Evolutionary conservation across 30 jellyfish, hydroid and myxozoan genomes (phyloP).

Genomic region (Hydra vulgaris): DNA sequence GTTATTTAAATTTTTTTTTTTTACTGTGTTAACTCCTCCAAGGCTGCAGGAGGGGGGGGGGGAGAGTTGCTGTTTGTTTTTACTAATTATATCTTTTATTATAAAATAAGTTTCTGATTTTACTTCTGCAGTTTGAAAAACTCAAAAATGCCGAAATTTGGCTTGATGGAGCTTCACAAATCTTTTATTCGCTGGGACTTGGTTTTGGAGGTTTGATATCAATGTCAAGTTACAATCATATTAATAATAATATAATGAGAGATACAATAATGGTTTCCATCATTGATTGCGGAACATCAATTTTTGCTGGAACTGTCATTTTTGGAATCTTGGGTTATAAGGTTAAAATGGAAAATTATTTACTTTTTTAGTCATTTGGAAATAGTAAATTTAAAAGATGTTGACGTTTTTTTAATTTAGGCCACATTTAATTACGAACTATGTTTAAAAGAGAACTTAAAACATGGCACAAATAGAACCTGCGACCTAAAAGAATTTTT

Average conservation of each 20-base stretch:
- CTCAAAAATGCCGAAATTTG: conserved; percentile 67
- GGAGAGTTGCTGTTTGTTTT: no score
- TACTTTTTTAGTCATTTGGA: background rate
- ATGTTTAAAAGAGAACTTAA: conserved; percentile 23
- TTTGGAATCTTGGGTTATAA: conserved; percentile 84
- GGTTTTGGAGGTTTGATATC: conserved; percentile 94
- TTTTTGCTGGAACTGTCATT: conserved; percentile 79
- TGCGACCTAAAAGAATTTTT: conserved; percentile 25
- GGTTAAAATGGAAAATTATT: conserved; percentile 29
- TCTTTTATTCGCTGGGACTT: conserved; percentile 90
- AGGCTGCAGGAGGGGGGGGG: no score
- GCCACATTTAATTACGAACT: conserved; percentile 64
- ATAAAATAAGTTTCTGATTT: no score
- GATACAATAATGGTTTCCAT: conserved; percentile 78
- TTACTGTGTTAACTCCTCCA: no score
- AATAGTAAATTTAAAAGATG: background rate
- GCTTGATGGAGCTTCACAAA: conserved; percentile 89
- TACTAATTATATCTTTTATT: no score
- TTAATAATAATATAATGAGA: conserved; percentile 77
- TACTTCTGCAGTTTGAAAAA: conserved; percentile 49
- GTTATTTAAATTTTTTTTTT: no score
- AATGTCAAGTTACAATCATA: conserved; percentile 86
- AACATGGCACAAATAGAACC: background rate
- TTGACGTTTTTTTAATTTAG: conserved; percentile 15
- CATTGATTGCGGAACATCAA: conserved; percentile 80